Base-by-base conservation (phyloP, 2,888 invertebrate genomes). In the Pemphredon lugubris region DNA sequence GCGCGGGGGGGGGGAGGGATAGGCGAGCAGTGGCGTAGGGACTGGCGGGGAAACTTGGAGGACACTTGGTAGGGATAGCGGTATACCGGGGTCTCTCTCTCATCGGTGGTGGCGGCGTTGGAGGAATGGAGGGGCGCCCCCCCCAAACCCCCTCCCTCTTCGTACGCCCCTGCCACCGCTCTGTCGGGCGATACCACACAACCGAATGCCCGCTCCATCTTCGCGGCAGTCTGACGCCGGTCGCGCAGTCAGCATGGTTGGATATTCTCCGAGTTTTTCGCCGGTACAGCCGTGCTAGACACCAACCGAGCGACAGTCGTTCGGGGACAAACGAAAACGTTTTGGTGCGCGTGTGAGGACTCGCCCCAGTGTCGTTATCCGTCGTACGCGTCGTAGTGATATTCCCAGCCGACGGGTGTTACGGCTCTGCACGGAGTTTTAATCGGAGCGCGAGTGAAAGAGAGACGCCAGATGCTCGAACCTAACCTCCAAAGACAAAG, bases 151-250 rank as follows among this genome's bases (percentile, higher is more conserved):
- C n/a, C n/a, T n/a, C n/a, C n/a, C n/a, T n/a, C n/a, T n/a, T n/a
- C n/a, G n/a, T n/a, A n/a, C n/a, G n/a, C n/a, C n/a, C n/a, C n/a
- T n/a, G n/a, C n/a, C n/a, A n/a, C n/a, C n/a, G n/a, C n/a, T n/a
- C 73, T 59, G 77, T 63, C 79, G 78, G 77, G 73, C 72, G 77
- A 77, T 77, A 66, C 83, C 80, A 81, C 80, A 80, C 80, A 68
- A 79, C 81, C 50, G 78, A 68, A 76, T 79, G 73, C 78, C 82
- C 84, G 76, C 81, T 83, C 73, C 77, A 73, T 77, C 75, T 78
- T 72, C 79, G 76, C 83, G 84, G 81, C 85, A 88, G 88, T 88
- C 85, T 81, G 86, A 88, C 87, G 88, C 88, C 88, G 88, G 88
- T 88, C 87, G 88, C 87, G 87, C 83, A 85, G 79, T 82, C 82